Evolutionary conservation across 1,140 invertebrate genomes (phyloP).

Genomic region (Diploscapter pachys): DNA sequence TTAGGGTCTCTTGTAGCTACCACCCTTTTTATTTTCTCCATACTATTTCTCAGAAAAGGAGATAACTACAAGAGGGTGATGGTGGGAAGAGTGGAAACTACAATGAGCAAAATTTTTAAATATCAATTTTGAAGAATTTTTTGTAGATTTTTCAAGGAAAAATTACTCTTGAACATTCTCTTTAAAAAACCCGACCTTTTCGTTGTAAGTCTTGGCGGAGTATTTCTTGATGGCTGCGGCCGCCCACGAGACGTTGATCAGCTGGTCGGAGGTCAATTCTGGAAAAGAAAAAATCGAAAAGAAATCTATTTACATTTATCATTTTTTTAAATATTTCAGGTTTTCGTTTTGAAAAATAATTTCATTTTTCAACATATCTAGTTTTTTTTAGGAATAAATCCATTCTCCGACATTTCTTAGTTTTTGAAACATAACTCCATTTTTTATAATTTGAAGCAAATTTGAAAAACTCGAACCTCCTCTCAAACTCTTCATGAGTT

Average conservation of each 20-base stretch:
- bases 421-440: background rate
- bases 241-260: constrained; percentile 19
- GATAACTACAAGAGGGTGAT: too few relatives aligned
- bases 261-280: background rate
- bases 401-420: background rate
- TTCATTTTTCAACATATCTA: background rate
- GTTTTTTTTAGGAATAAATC: background rate
- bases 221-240: constrained; percentile 28
- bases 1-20: too few relatives aligned
- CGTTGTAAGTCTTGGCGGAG: constrained; percentile 15
- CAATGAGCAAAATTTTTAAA: too few relatives aligned
- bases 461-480: background rate
- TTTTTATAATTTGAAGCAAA: background rate
- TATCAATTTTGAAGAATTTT: too few relatives aligned
- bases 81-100: too few relatives aligned
- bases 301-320: background rate
- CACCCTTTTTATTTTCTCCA: too few relatives aligned
- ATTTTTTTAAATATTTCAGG: background rate
- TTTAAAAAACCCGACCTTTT: background rate
- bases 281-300: constrained; percentile 8
- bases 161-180: too few relatives aligned
- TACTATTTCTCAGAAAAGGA: too few relatives aligned
- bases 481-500: too few relatives aligned
- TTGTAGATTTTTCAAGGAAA: too few relatives aligned
- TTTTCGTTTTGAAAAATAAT: background rate